Evolutionary conservation across 2,113 vertebrate species (phyloP), one percentile per base, ranked within the genome.

Genomic region (Gallinago undulata): DNA sequence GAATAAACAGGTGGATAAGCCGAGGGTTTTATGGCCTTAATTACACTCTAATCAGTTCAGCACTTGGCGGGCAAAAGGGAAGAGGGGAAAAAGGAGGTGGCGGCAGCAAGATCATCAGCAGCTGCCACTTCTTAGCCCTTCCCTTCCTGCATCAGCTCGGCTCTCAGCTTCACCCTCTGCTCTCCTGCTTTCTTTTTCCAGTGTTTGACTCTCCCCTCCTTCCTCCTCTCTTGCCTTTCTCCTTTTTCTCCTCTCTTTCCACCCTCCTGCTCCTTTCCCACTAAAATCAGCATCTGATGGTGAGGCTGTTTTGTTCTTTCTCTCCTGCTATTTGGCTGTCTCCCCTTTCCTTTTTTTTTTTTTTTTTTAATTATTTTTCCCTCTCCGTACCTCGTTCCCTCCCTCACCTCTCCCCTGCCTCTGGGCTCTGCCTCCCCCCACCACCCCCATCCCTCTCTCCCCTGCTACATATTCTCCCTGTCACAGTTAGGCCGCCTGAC

Each of bases 1-100:
- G 99, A 99, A 98, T 98, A 99, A 99, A 99, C 99, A 99, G 99
- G 99, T 99, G 99, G 99, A 99, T 99, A 99, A 99, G 99, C 99
- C 98, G 98, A 98, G 98, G 97, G 98, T 99, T 99, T 99, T 99
- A 99, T 99, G 98, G 98, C 98, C 98, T 99, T 99, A 99, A 99
- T 99, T 99, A 99, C 97, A 98, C 98, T 98, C 98, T 99, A 99
- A 99, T 99, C 99, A 99, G 99, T 99, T 99, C 99, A 99, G 98
- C 96, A 97, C 97, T 98, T 98, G 98, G 99, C 98, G 98, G 97
- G 89, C 92, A 97, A 97, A 98, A 97, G 98, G 97, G 95, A 97
- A 97, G 95, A 97, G 92, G 92, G 33, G 43, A 75, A 56, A 91
- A 87, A 64, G 60, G 64, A 69, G 76, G 89, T 8, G 7, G 68